A percentile compares a stretch with the other conserved stretches of the same genome.
Conservation (phyloP, 2,797 vertebrate species). For the Mycteria americana region DNA sequence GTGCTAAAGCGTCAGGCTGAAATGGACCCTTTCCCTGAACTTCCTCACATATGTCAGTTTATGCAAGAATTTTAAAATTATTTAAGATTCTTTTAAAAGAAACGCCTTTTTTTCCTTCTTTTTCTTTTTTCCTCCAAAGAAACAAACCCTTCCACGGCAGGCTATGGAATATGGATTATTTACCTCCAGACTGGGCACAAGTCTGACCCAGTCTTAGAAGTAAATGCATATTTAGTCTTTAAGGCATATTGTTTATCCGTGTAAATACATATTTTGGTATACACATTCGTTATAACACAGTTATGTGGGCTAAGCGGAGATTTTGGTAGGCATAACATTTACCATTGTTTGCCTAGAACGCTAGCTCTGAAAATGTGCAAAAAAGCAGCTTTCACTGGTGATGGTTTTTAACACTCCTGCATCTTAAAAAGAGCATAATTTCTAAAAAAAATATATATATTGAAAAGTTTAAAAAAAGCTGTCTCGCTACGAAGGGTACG, state of each 20-base stretch:
- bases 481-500: conserved; percentile 22
- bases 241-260: conserved; percentile 76
- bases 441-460: background rate
- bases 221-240: conserved; percentile 76
- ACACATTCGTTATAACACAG: conserved; percentile 70
- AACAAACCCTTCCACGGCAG: conserved; percentile 64
- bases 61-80: background rate
- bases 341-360: background rate
- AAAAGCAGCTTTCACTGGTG: conserved; percentile 38
- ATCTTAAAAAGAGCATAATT: conserved; percentile 16
- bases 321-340: conserved; percentile 45
- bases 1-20: background rate
- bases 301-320: conserved; percentile 1
- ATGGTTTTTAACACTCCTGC: conserved; percentile 10
- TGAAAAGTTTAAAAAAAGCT: conserved; percentile 38
- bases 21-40: background rate
- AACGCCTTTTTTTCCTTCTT: background rate
- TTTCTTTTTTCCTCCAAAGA: background rate
- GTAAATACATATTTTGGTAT: conserved; percentile 71
- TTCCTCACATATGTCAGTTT: background rate
- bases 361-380: conserved; percentile 58
- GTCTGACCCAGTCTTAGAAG: conserved; percentile 62
- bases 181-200: conserved; percentile 72
- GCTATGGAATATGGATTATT: conserved; percentile 74
- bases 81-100: background rate